Evolutionary conservation across 2,797 vertebrate species (phyloP), one percentile per base, ranked within the genome.

Genomic region (Hoplostethus mediterraneus): DNA sequence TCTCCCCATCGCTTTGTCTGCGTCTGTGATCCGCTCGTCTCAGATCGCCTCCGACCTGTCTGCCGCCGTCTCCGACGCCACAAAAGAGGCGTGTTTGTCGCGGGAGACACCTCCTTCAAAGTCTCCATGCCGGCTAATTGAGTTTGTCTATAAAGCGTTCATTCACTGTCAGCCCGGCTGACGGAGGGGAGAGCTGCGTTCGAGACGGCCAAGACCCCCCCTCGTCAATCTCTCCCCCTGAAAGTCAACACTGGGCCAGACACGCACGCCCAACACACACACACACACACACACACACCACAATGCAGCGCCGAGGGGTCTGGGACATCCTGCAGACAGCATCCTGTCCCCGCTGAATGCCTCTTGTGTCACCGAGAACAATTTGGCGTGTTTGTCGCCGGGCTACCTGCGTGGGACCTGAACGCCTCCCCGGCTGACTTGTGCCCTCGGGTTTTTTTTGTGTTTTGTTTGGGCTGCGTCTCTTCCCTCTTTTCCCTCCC

Each of bases 401-500:
- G 56, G 71, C 89, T 94, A 95, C 94, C 94, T 95, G 93, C 88
- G 59, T 93, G 90, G 92, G 89, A 88, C 92, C 85, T 92, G 89
- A 94, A 93, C 87, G 84, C 67, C 73, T 91, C 80, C 79, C 89
- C 79, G 71, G 59, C 89, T 92, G 90, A 93, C 90, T 94, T 90
- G 89, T 82, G 83, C 81, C 85, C 83, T 82, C 77, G 72, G 71
- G 77, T 89, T 90, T 65, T 63, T 67, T 65, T 63, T 67, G 70
- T 54, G 55, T 85, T 87, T 85, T 87, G 69, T 83, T 90, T 83
- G 79, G 70, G 75, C 63, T 88, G 89, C 31, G 80, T 88, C 77
- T 84, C 75, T 74, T 55, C 60, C 71, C 52, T 80, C 55, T 79
- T 78, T 49, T 21, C 21, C 60, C 51, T 63, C 56, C 51, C 30